A percentile compares a stretch with the other conserved stretches of the same genome.
phyloP scores from a whole-genome alignment of 2,888 invertebrate species.

The Trachelus troglodyta region DNA sequence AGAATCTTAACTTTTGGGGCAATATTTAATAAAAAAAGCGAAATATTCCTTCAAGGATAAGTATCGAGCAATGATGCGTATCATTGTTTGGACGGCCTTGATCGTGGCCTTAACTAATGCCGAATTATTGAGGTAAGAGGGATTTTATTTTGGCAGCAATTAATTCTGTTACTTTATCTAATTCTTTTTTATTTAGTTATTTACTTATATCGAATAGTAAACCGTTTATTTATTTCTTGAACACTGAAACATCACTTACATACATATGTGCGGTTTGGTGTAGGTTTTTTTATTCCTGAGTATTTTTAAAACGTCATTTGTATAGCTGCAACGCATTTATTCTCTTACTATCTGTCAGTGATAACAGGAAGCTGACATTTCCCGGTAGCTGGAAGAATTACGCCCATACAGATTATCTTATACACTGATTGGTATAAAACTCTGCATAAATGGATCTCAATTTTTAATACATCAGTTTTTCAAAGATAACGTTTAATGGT shows the following conservation, averaged over 20 bases:
- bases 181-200: not conserved
- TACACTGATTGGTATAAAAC: not conserved
- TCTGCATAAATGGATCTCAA: not conserved
- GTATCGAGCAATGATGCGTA: not conserved
- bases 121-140: not conserved
- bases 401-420: not conserved
- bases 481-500: not conserved
- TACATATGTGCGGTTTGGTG: not conserved
- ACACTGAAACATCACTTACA: not conserved
- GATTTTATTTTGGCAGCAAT: not conserved
- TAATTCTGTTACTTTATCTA: not conserved
- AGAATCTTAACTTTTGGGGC: not conserved
- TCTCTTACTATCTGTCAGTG: not conserved
- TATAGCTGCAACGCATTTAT: not conserved
- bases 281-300: not conserved
- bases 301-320: not conserved
- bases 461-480: not conserved
- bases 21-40: not conserved
- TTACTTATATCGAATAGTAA: not conserved
- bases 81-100: not conserved
- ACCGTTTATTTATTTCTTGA: not conserved
- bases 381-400: not conserved
- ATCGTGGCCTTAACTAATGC: not conserved
- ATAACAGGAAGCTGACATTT: not conserved
- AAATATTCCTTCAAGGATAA: not conserved